Evolutionary conservation across 2,797 vertebrate genomes (phyloP), one percentile per base, ranked within the genome.

Genomic region (Malurus leucopterus): DNA sequence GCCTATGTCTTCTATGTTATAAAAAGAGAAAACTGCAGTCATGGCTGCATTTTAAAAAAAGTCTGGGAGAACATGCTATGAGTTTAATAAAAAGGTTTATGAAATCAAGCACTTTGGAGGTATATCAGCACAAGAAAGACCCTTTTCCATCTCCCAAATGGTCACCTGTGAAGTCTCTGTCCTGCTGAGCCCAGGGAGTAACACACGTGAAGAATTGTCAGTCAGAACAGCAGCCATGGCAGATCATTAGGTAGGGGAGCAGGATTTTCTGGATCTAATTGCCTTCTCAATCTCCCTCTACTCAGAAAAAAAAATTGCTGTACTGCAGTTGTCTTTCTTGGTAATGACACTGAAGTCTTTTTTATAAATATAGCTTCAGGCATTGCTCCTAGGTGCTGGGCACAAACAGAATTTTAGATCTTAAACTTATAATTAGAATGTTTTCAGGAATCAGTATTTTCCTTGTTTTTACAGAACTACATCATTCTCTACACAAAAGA

Each of bases 201-300:
- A 63, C 9, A 43, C 11, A 74, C 50, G 36, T 62, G 79, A 43
- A 88, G 32, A 64, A 43, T 1, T 69, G 16, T 16, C 49, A 65
- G 20, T 13, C 50, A 71, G 27, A 27, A 47, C 9, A 65, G 69
- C 27, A 89, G 40, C 27, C 1, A 0, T 26, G 20, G 40, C 8
- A 80, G 68, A 58, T 54, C 47, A 57, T 29, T 44, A 55, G 11
- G 26, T n/a, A 84, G 55, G 13, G 26, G 19, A 82, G 15, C 59
- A 72, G 53, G 87, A 84, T 43, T 81, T 93, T 80, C 80, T 75
- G 51, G 40, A 69, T 72, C 51, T 69, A 84, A 93, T 81, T 27
- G 23, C 15, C 19, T 46, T 75, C 71, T 78, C 57, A 59, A 21
- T 62, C 30, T 68, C 22, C 13, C 8, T 50, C 63, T 54, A 54